Evolutionary conservation across 2,797 vertebrate genomes (phyloP), one percentile per base, ranked within the genome.

Genomic region (Pseudochaenichthys georgianus): DNA sequence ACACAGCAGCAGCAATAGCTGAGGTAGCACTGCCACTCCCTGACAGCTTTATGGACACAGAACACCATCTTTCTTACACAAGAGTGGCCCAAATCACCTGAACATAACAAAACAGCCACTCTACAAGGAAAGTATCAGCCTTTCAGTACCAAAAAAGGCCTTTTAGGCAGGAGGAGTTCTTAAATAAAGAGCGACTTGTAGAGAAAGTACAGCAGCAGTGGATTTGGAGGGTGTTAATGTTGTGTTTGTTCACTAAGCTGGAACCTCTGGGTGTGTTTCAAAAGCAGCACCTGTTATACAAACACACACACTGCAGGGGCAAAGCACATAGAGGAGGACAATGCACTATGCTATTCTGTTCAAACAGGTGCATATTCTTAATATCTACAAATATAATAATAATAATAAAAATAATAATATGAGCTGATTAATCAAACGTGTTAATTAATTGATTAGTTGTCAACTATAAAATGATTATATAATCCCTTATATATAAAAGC

Each of bases 31-130:
- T 17, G 66, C 80, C 73, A 46, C 86, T 84, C 82, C 81, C 80
- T 67, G 87, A 85, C 83, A 78, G 86, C 10, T 91, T 92, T 87
- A 87, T 77, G 77, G 86, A 78, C 61, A 58, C 58, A 4, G 12
- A 79, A 48, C 80, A 78, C 71, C 54, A 62, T 77, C 64, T 46
- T 1, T 81, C 61, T 58, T 41, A 51, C 60, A 16, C 38, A 38
- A 23, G 45, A 75, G 63, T 11, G 31, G 61, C 51, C 5, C 9
- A 51, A 52, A 23, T 75, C 70, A 67, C 73, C 78, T 77, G 73
- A 81, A 28, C 43, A 0, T 55, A 59, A 77, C 17, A 42, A 50
- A 73, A 51, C 0, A 47, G 62, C 9, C 17, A 8, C 46, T 64
- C 21, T 9, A 54, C 31, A 13, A 62, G 50, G 53, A 46, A 67